Percentiles rank a stretch among this genome's conserved stretches.
Evolutionary conservation across 1,140 invertebrate genomes (phyloP).

Genomic region (Pogonomyrmex barbatus): DNA sequence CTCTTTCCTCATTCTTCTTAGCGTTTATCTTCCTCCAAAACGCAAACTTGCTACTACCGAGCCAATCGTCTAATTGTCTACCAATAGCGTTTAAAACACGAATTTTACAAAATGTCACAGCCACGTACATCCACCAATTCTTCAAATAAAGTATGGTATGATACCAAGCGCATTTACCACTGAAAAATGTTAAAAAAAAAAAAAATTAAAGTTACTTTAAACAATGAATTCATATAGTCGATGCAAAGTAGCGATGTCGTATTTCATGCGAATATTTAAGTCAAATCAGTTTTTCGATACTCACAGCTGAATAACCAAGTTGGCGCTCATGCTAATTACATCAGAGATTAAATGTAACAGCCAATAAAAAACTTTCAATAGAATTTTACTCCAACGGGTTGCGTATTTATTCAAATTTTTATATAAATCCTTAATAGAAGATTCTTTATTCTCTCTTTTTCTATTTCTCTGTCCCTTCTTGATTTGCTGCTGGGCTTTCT

Average conservation of each 20-base stretch:
- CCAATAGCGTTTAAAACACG: constrained; percentile 84
- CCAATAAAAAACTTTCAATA: constrained; percentile 90
- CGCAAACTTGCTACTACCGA: constrained; percentile 87
- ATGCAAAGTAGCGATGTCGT: not conserved
- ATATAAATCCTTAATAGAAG: constrained; percentile 84
- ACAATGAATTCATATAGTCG: not conserved
- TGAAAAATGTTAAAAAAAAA: constrained; percentile 70
- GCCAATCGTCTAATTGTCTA: constrained; percentile 87
- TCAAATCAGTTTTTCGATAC: constrained; percentile 82
- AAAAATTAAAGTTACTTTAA: not conserved
- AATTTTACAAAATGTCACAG: constrained; percentile 81
- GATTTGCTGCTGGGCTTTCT: constrained; percentile 84
- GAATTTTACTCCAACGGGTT: constrained; percentile 89
- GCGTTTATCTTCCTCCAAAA: constrained; percentile 88
- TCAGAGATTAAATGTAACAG: constrained; percentile 92
- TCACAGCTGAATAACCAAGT: constrained; percentile 92
- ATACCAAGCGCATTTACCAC: constrained; percentile 83
- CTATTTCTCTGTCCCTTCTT: constrained; percentile 82
- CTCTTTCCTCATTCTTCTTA: constrained; percentile 86
- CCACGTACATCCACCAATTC: constrained; percentile 82
- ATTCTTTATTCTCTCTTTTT: constrained; percentile 82
- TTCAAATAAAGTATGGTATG: constrained; percentile 83
- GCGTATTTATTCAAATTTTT: constrained; percentile 86
- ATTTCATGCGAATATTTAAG: not conserved
- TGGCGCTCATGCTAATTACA: constrained; percentile 91